These are phyloP conservation scores for Sebastes diploproa DNA, from an alignment of 2,797 vertebrate genomes.

Conservation along the genomic window DNA sequence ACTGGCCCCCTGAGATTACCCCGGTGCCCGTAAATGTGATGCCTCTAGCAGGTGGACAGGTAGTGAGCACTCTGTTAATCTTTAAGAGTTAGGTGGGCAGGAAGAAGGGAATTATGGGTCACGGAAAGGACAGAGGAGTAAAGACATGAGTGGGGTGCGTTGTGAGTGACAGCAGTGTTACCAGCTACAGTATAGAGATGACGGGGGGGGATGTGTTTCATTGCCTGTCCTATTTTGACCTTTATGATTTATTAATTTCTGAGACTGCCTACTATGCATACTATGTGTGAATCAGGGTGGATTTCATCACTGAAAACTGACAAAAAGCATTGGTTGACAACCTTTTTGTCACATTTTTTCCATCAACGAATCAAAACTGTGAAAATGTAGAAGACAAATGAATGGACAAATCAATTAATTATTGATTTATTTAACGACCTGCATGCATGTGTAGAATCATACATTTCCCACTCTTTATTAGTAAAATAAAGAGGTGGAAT, in stretches of 20 bases:
- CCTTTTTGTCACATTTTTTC: too few species aligned
- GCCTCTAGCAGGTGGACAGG: constrained; percentile 82
- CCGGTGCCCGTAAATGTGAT: constrained; percentile 73
- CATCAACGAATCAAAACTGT: too few species aligned
- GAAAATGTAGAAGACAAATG: not conserved
- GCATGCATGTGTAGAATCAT: too few species aligned
- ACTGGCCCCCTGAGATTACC: constrained; percentile 70
- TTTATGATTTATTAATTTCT: not conserved
- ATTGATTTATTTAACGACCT: too few species aligned
- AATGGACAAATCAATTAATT: not conserved
- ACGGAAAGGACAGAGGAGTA: constrained; percentile 65
- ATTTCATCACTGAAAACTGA: not conserved
- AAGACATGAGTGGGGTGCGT: constrained; percentile 33
- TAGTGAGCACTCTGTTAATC: constrained; percentile 76
- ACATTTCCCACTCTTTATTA: too few species aligned
- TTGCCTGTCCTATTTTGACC: not conserved
- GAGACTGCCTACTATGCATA: not conserved
- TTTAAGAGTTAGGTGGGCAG: constrained; percentile 75
- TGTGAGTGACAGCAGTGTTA: not conserved
- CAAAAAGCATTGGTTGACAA: not conserved
- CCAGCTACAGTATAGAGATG: not conserved
- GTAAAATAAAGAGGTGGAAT: not conserved
- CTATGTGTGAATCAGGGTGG: not conserved
- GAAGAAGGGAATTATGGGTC: constrained; percentile 82
- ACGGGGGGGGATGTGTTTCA: not conserved